These are phyloP conservation scores for Epinephelus malabaricus DNA, from an alignment of 2,797 vertebrate species.

Conservation along the genomic window DNA sequence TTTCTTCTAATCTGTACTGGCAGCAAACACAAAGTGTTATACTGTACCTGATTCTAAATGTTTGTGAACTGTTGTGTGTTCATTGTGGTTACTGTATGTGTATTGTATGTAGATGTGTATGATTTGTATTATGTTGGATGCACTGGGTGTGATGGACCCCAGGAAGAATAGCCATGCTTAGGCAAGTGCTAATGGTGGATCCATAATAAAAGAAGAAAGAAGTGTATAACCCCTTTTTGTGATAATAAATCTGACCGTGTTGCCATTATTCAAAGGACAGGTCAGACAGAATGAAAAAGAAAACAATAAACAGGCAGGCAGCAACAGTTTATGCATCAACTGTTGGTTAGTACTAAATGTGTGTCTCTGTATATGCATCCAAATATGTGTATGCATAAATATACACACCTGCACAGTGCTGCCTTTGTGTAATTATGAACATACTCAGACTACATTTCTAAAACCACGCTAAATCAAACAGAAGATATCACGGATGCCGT, in stretches of 20 bases:
- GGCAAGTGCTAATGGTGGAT: no score
- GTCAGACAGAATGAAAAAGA: not conserved
- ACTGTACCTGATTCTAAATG: no score
- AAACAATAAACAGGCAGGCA: slow-evolving; percentile 3
- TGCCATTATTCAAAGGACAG: slow-evolving; percentile 1
- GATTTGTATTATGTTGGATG: no score
- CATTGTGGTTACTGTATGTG: no score
- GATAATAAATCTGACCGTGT: not conserved
- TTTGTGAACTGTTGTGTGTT: no score
- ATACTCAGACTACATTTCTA: not conserved
- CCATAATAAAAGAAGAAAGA: no score
- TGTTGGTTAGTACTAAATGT: not conserved
- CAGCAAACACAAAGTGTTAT: slow-evolving; percentile 5
- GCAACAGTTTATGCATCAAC: slow-evolving; percentile 1
- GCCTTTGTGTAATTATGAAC: not conserved
- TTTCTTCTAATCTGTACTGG: slow-evolving; percentile 8
- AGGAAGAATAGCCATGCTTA: no score
- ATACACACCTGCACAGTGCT: not conserved
- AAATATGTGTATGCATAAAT: not conserved
- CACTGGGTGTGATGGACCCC: no score
- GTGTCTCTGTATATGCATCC: not conserved
- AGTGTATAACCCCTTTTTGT: not conserved
- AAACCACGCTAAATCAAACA: not conserved
- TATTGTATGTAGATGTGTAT: no score
- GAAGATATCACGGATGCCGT: not conserved